Evolutionary conservation across 2,888 invertebrate genomes (phyloP).

Genomic region (Gymnocheta viridis): DNA sequence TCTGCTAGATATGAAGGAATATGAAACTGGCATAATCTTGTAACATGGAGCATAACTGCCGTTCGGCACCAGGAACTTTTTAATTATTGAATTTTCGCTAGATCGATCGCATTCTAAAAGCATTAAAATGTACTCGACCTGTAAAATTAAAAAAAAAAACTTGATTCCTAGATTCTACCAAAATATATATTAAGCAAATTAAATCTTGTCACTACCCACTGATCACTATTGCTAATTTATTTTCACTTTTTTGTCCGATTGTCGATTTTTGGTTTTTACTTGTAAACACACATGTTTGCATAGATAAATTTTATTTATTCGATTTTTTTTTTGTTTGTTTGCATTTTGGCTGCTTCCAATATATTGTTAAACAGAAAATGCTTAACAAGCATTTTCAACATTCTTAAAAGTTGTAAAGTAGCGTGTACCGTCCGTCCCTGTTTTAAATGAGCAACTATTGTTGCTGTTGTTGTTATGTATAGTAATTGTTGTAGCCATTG

Average conservation of each 20-base stretch:
- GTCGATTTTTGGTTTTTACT: constrained; percentile 34
- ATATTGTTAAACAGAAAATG: constrained; percentile 43
- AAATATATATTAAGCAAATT: neutral
- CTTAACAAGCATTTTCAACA: constrained; percentile 65
- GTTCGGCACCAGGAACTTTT: too few species aligned
- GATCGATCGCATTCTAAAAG: too few species aligned
- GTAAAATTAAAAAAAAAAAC: too few species aligned
- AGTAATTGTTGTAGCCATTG: constrained; percentile 33
- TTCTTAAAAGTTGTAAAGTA: constrained; percentile 64
- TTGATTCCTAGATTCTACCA: neutral
- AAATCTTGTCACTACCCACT: neutral
- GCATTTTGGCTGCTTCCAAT: neutral
- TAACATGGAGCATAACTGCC: too few species aligned
- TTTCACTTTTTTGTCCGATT: neutral
- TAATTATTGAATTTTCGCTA: too few species aligned
- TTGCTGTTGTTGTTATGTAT: constrained; percentile 8
- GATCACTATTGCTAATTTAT: constrained; percentile 12
- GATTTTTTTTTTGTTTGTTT: neutral
- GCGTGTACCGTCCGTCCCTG: neutral
- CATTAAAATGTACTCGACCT: too few species aligned
- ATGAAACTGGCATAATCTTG: too few species aligned
- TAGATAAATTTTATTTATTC: constrained; percentile 33
- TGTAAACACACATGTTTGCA: constrained; percentile 42
- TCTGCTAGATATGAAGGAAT: too few species aligned
- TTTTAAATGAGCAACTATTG: constrained; percentile 7